phyloP scores from a whole-genome alignment of 1,140 invertebrate species.

The Dendroctonus valens region DNA sequence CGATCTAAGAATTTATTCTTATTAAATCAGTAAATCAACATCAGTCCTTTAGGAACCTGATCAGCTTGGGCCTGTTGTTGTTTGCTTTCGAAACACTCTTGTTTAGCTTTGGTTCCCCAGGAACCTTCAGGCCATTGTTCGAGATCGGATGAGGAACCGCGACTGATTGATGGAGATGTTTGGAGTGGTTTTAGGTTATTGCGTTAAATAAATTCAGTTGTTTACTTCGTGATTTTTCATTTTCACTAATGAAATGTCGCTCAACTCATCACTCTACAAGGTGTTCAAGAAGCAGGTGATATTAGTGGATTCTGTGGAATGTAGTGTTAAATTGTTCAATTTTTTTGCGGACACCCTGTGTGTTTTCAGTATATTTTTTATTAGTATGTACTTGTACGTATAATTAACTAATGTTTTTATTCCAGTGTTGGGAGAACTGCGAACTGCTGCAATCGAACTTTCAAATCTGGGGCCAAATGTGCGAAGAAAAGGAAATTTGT shows the following conservation, averaged over 20 bases:
- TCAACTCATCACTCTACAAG: too few species aligned
- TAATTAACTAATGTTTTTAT: constrained; percentile 40
- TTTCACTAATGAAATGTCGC: too few species aligned
- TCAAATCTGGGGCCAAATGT: constrained; percentile 68
- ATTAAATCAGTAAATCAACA: constrained; percentile 24
- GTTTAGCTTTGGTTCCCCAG: too few species aligned
- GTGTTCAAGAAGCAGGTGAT: too few species aligned
- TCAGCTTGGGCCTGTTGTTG: constrained; percentile 4
- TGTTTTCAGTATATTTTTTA: neutral
- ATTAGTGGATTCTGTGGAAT: too few species aligned
- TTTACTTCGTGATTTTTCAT: too few species aligned
- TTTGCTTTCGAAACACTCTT: constrained; percentile 14
- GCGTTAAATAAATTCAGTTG: too few species aligned
- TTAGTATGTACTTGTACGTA: neutral
- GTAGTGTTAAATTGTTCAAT: too few species aligned
- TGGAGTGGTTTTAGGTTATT: too few species aligned
- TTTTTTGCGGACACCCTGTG: neutral
- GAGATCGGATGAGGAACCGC: too few species aligned
- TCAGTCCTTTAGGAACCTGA: constrained; percentile 5
- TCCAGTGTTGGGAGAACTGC: constrained; percentile 79
- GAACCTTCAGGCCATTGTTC: too few species aligned
- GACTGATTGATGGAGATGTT: too few species aligned
- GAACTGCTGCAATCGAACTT: constrained; percentile 72
- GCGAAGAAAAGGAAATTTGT: constrained; percentile 66
- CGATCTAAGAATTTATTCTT: constrained; percentile 22